These are phyloP conservation scores for Arenicola marina DNA, from an alignment of 2,888 invertebrate species.

Conservation along the genomic window DNA sequence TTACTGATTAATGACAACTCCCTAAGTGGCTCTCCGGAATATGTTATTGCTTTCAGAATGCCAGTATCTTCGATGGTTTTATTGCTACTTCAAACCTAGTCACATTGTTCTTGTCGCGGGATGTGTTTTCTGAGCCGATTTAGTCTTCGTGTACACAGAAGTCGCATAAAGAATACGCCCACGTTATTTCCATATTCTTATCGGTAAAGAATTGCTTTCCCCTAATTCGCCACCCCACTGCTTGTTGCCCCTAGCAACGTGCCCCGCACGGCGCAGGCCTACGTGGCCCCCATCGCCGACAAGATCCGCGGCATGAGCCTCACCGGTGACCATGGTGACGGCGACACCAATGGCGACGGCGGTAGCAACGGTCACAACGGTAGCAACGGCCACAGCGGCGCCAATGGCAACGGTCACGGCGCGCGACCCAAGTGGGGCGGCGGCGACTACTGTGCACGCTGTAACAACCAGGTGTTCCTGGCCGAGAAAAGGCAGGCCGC, in stretches of 20 bases:
- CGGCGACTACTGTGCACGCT: constrained; percentile 25
- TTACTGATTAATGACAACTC: too few species aligned
- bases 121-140: too few species aligned
- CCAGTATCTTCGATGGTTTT: too few species aligned
- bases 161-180: too few species aligned
- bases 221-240: too few species aligned
- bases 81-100: too few species aligned
- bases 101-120: too few species aligned
- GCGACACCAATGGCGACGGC: not conserved
- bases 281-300: constrained; percentile 13
- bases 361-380: not conserved
- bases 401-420: not conserved
- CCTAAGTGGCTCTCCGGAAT: too few species aligned
- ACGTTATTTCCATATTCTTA: too few species aligned
- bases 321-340: not conserved
- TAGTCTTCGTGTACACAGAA: too few species aligned
- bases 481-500: constrained; percentile 26
- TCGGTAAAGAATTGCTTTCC: too few species aligned
- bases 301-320: not conserved
- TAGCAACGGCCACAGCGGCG: not conserved
- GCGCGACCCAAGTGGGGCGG: constrained; percentile 8
- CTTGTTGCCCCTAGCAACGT: constrained; percentile 26
- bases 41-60: too few species aligned
- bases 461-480: constrained; percentile 20
- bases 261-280: constrained; percentile 28